A percentile compares a stretch with the other conserved stretches of the same genome.
Evolutionary conservation across 2,113 vertebrate species (phyloP).

Genomic region (Callopanchax toddi): DNA sequence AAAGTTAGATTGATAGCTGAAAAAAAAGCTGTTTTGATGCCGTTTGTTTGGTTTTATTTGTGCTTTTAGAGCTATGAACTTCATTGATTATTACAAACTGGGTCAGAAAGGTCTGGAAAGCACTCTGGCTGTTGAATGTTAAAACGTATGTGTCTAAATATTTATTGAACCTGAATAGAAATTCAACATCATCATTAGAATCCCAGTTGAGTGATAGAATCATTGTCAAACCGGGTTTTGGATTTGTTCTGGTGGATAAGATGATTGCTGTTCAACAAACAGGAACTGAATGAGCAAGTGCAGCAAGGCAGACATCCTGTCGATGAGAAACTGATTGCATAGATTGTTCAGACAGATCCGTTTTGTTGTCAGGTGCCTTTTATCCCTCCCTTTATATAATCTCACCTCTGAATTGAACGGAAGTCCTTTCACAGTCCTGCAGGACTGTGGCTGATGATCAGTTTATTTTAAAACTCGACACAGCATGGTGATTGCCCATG

Average conservation of each 20-base stretch:
- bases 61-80: conserved; percentile 26
- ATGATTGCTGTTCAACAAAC: conserved; percentile 34
- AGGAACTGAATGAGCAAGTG: conserved; percentile 12
- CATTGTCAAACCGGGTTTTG: conserved; percentile 4
- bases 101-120: conserved; percentile 17
- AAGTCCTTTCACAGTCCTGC: conserved; percentile 7
- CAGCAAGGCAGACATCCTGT: conserved; percentile 20
- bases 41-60: conserved; percentile 15
- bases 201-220: conserved; percentile 24
- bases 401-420: conserved; percentile 23
- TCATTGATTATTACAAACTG: conserved; percentile 27
- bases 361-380: conserved; percentile 27
- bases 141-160: conserved; percentile 16
- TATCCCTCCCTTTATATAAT: conserved; percentile 10
- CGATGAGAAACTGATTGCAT: conserved; percentile 22
- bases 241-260: conserved; percentile 41
- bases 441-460: not conserved
- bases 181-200: conserved; percentile 22
- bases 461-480: conserved; percentile 6
- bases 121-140: conserved; percentile 6
- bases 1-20: conserved; percentile 19
- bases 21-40: conserved; percentile 1
- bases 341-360: not conserved
- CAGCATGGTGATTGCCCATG: not conserved
- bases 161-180: conserved; percentile 31